These are phyloP conservation scores for Campoletis raptor DNA, from an alignment of 2,888 invertebrate species.

Conservation along the genomic window DNA sequence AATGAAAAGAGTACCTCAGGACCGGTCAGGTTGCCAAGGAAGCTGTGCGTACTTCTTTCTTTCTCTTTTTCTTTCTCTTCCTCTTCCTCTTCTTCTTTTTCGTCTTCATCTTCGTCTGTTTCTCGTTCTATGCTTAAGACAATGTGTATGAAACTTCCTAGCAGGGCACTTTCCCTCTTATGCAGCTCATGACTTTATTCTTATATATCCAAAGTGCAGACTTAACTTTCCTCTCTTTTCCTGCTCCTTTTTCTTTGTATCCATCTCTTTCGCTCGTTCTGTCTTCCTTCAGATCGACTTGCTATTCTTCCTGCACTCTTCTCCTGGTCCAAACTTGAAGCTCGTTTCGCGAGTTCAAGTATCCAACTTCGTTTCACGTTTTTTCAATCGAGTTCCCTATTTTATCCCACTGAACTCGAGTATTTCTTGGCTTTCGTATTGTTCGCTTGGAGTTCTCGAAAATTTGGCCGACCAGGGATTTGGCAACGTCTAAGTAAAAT, in stretches of 20 bases:
- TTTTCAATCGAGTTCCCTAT: not conserved
- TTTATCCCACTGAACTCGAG: not conserved
- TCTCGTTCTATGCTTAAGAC: not conserved
- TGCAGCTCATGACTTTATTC: slow-evolving; percentile 34
- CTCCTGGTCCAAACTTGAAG: slow-evolving; percentile 22
- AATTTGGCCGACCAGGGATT: not conserved
- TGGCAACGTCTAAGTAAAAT: not conserved
- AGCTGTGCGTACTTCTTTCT: not conserved
- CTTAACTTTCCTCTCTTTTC: slow-evolving; percentile 20
- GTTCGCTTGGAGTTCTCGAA: not conserved
- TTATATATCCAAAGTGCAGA: slow-evolving; percentile 25
- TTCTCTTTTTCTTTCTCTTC: not conserved
- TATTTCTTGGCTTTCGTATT: slow-evolving; percentile 1
- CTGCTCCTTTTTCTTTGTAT: not conserved
- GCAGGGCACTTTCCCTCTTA: slow-evolving; percentile 16
- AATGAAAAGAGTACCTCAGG: not conserved
- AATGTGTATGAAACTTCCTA: not conserved
- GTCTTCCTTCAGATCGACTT: slow-evolving; percentile 5
- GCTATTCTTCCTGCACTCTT: slow-evolving; percentile 10
- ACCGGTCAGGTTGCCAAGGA: not conserved
- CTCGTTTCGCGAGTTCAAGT: slow-evolving; percentile 42
- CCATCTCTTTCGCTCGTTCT: not conserved
- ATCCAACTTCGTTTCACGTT: slow-evolving; percentile 1
- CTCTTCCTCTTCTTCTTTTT: not conserved
- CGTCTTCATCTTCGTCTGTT: not conserved